These are phyloP conservation scores for Phrynosoma blainvillii DNA, from an alignment of 2,113 vertebrate genomes.

Conservation along the genomic window DNA sequence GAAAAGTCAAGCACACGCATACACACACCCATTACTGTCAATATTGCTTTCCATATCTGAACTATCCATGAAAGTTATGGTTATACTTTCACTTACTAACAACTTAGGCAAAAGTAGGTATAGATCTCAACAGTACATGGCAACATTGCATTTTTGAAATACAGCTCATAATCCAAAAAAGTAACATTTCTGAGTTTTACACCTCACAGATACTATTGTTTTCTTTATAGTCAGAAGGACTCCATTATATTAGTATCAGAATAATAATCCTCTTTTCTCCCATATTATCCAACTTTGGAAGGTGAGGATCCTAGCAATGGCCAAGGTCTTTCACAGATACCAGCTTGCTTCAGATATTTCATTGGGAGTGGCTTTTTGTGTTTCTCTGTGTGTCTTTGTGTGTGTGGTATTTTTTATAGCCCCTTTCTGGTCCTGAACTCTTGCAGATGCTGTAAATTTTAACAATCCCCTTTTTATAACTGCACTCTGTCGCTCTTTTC, in stretches of 20 bases:
- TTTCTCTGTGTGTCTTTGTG: background rate
- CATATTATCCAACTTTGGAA: background rate
- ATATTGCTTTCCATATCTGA: background rate
- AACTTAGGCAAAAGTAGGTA: background rate
- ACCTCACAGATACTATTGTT: background rate
- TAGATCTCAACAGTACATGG: too few species aligned
- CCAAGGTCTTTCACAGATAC: background rate
- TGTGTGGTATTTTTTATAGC: background rate
- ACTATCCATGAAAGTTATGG: background rate
- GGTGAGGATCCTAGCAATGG: background rate
- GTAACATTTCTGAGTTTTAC: too few species aligned
- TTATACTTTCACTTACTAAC: background rate
- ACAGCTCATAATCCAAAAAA: too few species aligned
- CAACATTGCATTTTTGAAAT: too few species aligned
- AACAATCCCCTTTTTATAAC: conserved; percentile 6
- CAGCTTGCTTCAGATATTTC: background rate
- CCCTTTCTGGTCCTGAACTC: background rate
- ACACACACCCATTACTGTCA: too few species aligned
- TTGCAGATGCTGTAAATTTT: background rate
- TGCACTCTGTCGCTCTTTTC: accelerated
- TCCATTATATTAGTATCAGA: background rate
- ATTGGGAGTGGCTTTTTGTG: background rate
- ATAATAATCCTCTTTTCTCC: background rate
- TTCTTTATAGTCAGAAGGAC: background rate
- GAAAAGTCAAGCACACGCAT: too few species aligned